Evolutionary conservation across 2,113 vertebrate genomes (phyloP).

Genomic region (Neofelis nebulosa): DNA sequence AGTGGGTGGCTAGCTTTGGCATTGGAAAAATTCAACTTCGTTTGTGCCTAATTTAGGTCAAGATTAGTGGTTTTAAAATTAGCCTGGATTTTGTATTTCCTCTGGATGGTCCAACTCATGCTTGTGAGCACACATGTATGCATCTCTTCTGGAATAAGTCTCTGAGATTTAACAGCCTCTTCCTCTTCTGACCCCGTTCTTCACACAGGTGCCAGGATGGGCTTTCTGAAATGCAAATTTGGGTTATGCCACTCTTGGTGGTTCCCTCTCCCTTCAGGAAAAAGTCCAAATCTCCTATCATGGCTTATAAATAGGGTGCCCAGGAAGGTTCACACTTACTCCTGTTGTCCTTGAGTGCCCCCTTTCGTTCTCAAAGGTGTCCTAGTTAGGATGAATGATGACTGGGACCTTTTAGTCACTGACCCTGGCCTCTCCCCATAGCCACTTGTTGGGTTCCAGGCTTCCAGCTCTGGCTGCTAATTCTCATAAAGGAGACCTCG

Average conservation of each 20-base stretch:
- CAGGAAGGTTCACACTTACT: fast-evolving
- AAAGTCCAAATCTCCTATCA: background rate
- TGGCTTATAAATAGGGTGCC: background rate
- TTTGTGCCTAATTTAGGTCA: conserved; percentile 46
- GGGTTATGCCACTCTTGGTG: background rate
- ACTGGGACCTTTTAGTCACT: background rate
- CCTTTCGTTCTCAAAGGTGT: background rate
- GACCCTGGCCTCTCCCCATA: background rate
- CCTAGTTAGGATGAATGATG: background rate
- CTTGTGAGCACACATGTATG: background rate
- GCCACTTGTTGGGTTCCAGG: background rate
- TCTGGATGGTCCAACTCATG: background rate
- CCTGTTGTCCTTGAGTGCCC: too few relatives aligned
- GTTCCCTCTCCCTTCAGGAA: background rate
- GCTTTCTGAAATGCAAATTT: background rate
- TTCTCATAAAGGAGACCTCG: background rate
- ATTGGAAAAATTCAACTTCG: conserved; percentile 8
- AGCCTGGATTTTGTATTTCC: conserved; percentile 26
- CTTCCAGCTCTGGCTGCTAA: background rate
- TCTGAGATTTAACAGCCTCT: background rate
- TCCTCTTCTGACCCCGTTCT: background rate
- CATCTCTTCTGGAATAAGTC: background rate
- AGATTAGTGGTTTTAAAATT: conserved; percentile 52
- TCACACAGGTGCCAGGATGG: background rate
- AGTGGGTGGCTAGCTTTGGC: conserved; percentile 5